These are phyloP conservation scores for Acleris laterana DNA, from an alignment of 2,888 invertebrate genomes.

Conservation along the genomic window DNA sequence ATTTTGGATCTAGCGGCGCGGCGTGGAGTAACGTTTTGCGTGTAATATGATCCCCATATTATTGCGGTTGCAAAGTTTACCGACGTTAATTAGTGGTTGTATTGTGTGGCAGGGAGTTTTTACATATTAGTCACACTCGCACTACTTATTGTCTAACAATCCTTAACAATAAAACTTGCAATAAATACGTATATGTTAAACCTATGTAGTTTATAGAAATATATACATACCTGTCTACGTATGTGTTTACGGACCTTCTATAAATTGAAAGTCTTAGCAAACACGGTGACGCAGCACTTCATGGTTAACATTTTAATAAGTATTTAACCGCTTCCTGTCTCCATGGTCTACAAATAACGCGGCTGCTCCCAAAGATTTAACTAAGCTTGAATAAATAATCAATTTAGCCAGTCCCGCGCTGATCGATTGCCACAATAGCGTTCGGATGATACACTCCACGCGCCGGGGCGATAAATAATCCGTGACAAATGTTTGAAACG, in stretches of 20 bases:
- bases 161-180: not conserved
- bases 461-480: conserved; percentile 81
- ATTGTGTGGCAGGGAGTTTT: conserved; percentile 44
- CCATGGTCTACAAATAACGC: conserved; percentile 76
- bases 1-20: conserved; percentile 51
- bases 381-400: conserved; percentile 82
- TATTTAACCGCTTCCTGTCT: conserved; percentile 72
- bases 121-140: not conserved
- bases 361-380: conserved; percentile 73
- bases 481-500: conserved; percentile 81
- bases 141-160: not conserved
- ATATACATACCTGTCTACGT: not conserved
- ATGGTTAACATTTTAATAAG: conserved; percentile 62
- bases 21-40: conserved; percentile 51
- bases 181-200: not conserved
- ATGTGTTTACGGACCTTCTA: conserved; percentile 5
- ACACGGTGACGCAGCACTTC: conserved; percentile 51
- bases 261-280: conserved; percentile 59
- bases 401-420: conserved; percentile 76
- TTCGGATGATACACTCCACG: conserved; percentile 81
- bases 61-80: conserved; percentile 49
- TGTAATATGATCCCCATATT: conserved; percentile 53
- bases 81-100: conserved; percentile 48
- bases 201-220: too few relatives aligned
- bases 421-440: conserved; percentile 82